Conservation (phyloP, 2,113 vertebrate genomes). For the Otis tarda region DNA sequence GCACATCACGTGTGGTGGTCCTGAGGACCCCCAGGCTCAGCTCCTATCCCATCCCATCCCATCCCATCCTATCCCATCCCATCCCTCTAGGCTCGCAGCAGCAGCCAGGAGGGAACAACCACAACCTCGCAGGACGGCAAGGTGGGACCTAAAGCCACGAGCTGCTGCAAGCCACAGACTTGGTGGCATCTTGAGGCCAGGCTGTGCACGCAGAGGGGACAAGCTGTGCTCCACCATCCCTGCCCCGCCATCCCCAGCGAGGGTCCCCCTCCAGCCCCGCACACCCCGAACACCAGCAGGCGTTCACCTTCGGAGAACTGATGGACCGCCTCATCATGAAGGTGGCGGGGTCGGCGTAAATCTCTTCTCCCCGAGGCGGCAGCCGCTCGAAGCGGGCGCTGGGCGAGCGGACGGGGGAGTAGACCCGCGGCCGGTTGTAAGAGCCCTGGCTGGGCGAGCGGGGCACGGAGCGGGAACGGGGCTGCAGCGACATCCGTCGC, state of each 20-base stretch:
- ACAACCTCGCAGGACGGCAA: neutral
- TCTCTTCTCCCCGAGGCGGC: conserved; percentile 78
- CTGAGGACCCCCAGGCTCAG: neutral
- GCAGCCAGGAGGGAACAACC: neutral
- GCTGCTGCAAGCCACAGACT: rapidly evolving
- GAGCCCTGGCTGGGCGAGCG: conserved; percentile 89
- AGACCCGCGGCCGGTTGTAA: conserved; percentile 79
- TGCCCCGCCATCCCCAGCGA: rapidly evolving
- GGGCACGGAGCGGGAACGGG: conserved; percentile 91
- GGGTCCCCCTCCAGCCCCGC: rapidly evolving
- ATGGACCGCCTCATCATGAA: conserved; percentile 88
- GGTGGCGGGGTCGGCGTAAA: conserved; percentile 82
- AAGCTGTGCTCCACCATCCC: neutral
- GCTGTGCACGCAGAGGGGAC: rapidly evolving
- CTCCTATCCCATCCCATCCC: neutral
- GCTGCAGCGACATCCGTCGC: conserved; percentile 88
- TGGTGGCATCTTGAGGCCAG: neutral
- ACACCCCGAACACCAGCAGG: rapidly evolving
- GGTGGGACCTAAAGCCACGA: neutral
- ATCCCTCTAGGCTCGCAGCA: neutral
- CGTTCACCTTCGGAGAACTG: conserved; percentile 90
- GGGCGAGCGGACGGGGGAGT: conserved; percentile 87
- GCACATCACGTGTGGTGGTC: rapidly evolving
- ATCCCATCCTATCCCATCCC: neutral
- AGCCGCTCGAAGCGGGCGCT: conserved; percentile 84